Evolutionary conservation across 2,113 vertebrate species (phyloP).

Genomic region (Lepidothrix coronata): DNA sequence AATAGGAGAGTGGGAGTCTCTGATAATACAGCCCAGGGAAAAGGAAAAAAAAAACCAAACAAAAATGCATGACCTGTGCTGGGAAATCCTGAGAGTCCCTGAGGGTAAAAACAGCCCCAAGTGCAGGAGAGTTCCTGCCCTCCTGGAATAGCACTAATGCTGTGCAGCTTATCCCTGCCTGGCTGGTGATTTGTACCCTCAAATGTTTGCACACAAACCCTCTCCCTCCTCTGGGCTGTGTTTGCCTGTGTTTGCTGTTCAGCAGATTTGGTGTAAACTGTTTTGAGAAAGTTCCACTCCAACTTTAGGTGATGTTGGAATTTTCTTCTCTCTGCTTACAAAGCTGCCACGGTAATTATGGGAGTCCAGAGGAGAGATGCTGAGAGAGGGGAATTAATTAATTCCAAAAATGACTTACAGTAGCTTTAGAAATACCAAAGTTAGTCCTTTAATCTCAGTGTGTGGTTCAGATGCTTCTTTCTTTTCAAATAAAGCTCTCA

Average conservation of each 20-base stretch:
- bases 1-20: background rate
- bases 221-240: background rate
- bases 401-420: background rate
- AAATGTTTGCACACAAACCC: background rate
- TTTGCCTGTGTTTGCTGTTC: background rate
- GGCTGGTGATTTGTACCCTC: background rate
- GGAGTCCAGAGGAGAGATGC: background rate
- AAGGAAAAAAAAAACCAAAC: background rate
- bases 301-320: background rate
- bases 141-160: background rate
- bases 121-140: background rate
- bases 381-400: background rate
- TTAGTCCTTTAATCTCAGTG: background rate
- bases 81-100: background rate
- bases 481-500: background rate
- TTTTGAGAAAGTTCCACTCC: background rate
- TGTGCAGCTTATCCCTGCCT: background rate
- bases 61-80: background rate
- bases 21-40: background rate
- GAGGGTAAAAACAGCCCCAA: background rate
- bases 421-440: background rate
- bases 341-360: background rate
- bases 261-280: background rate
- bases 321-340: background rate
- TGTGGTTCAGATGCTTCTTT: background rate